These are phyloP conservation scores for Caenorhabditis virilis DNA, from an alignment of 2,888 invertebrate species.

Conservation along the genomic window DNA sequence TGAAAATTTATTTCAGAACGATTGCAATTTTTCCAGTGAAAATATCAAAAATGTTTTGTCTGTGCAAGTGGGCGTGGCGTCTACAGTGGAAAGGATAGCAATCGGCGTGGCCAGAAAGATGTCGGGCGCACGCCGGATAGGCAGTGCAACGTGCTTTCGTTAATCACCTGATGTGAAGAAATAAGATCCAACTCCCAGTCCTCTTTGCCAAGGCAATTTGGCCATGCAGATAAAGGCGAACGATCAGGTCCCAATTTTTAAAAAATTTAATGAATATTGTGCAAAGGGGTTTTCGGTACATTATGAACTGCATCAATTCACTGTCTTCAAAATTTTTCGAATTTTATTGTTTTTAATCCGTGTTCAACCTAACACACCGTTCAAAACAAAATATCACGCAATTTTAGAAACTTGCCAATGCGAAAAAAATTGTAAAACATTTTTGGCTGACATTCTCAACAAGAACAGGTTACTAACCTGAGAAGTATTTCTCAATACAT, in stretches of 20 bases:
- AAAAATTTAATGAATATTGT: no score
- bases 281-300: no score
- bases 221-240: conserved; percentile 33
- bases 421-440: no score
- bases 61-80: neutral
- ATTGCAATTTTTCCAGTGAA: neutral
- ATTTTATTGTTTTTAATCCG: no score
- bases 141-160: neutral
- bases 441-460: neutral
- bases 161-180: conserved; percentile 26
- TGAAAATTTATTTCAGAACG: conserved; percentile 55
- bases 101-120: neutral
- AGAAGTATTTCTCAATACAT: conserved; percentile 74
- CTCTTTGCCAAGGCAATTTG: conserved; percentile 16
- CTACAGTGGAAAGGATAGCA: neutral
- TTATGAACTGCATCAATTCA: no score
- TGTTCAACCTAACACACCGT: no score
- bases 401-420: neutral
- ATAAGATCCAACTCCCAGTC: conserved; percentile 43
- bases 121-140: neutral
- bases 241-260: conserved; percentile 17
- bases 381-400: neutral
- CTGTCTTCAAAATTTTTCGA: no score
- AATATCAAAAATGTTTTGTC: neutral
- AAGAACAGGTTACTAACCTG: conserved; percentile 4